A percentile compares a stretch with the other conserved stretches of the same genome.
Conservation (phyloP, 2,113 vertebrate genomes). For the Falco punctatus region DNA sequence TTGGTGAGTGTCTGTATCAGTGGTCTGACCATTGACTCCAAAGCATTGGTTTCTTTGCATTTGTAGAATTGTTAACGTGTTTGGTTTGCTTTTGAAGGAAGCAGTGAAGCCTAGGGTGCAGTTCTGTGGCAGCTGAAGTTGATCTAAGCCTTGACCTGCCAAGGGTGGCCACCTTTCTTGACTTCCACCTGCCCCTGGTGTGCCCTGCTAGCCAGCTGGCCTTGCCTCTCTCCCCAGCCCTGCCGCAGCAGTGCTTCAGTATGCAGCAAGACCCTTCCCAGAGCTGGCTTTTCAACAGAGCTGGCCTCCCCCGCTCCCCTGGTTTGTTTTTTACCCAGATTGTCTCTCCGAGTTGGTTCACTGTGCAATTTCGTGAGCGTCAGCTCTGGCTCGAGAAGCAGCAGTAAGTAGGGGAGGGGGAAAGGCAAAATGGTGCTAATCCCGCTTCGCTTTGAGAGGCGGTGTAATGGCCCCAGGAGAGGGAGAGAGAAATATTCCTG, state of each 20-base stretch:
- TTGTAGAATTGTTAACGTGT: neutral
- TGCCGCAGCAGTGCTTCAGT: neutral
- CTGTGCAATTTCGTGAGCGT: neutral
- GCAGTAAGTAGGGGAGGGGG: neutral
- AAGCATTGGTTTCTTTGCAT: neutral
- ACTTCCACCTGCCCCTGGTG: neutral
- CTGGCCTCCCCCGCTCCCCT: neutral
- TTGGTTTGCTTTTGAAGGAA: neutral
- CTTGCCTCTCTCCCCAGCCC: neutral
- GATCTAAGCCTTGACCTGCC: neutral
- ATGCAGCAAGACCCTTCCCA: neutral
- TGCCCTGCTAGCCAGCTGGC: neutral
- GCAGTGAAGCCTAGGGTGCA: neutral
- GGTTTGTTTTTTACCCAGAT: neutral
- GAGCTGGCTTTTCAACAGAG: neutral
- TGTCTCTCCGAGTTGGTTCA: accelerated
- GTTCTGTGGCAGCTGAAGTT: neutral
- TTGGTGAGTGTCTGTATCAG: neutral
- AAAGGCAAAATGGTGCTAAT: slow-evolving; percentile 34
- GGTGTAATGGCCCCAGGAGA: neutral
- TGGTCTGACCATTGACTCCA: neutral
- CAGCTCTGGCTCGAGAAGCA: neutral
- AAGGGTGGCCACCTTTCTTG: neutral
- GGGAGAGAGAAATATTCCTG: slow-evolving; percentile 34
- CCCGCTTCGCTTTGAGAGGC: slow-evolving; percentile 30